phyloP scores from a whole-genome alignment of 2,797 vertebrate genomes.

The Catamblyrhynchus diadema region DNA sequence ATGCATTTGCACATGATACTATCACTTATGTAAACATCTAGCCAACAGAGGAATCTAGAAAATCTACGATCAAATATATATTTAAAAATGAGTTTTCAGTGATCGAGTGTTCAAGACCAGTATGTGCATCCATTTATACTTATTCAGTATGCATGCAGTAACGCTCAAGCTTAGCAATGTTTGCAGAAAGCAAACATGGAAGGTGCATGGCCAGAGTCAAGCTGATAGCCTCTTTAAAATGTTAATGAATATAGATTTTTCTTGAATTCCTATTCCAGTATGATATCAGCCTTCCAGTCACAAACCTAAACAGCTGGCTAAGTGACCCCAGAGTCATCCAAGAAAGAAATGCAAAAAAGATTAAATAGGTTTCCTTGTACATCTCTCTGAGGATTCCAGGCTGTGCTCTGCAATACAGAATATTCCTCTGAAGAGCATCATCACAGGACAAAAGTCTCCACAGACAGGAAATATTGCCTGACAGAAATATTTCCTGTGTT shows the following conservation, averaged over 20 bases:
- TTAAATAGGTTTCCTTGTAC: background rate
- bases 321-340: slow-evolving; percentile 27
- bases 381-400: background rate
- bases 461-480: background rate
- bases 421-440: background rate
- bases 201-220: background rate
- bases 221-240: slow-evolving; percentile 30
- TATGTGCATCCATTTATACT: background rate
- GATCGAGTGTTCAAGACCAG: background rate
- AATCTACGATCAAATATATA: background rate
- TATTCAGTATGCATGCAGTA: background rate
- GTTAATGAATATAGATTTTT: slow-evolving; percentile 51
- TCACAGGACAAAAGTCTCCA: background rate
- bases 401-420: background rate
- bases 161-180: background rate
- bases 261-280: background rate
- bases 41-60: background rate
- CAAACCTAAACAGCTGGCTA: slow-evolving; percentile 5
- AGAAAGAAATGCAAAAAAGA: slow-evolving; percentile 23
- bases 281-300: slow-evolving; percentile 35
- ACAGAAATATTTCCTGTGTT: background rate
- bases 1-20: background rate
- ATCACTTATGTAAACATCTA: slow-evolving; percentile 25
- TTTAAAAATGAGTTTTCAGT: slow-evolving; percentile 22
- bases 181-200: slow-evolving; percentile 46